Percentiles rank a stretch among this genome's conserved stretches.
Evolutionary conservation across 2,888 invertebrate genomes (phyloP).

Genomic region (Octonoba sinensis): DNA sequence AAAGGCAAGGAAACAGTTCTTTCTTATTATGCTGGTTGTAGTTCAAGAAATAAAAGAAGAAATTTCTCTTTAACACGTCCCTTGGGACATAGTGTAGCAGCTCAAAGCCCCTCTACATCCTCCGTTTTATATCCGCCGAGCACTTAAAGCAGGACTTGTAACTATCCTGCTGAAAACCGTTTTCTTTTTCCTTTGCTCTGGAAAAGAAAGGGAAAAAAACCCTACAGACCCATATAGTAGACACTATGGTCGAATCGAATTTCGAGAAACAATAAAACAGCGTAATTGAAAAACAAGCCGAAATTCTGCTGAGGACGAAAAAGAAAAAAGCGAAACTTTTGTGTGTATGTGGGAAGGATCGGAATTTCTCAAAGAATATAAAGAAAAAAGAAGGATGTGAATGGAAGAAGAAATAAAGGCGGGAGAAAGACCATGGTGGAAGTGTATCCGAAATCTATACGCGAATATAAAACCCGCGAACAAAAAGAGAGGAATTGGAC

Average conservation of each 20-base stretch:
- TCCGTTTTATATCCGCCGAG: slow-evolving; percentile 31
- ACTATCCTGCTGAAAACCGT: neutral
- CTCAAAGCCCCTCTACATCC: neutral
- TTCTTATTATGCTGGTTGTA: too few species aligned
- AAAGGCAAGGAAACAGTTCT: too few species aligned
- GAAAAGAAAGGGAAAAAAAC: slow-evolving; percentile 8
- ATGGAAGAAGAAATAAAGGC: neutral
- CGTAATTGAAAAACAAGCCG: slow-evolving; percentile 59
- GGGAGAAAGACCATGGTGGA: neutral
- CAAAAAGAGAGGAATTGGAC: slow-evolving; percentile 12
- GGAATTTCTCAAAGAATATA: slow-evolving; percentile 13
- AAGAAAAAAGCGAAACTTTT: neutral
- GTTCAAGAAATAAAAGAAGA: too few species aligned
- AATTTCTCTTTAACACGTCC: neutral
- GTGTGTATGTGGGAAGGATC: slow-evolving; percentile 1
- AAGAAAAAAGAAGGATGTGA: neutral
- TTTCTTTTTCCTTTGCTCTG: neutral
- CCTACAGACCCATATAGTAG: slow-evolving; percentile 23
- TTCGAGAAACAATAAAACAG: slow-evolving; percentile 60
- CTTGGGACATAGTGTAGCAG: neutral
- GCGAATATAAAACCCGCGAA: slow-evolving; percentile 34
- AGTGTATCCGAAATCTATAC: slow-evolving; percentile 57
- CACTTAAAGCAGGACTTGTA: slow-evolving; percentile 38
- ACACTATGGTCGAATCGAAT: slow-evolving; percentile 49
- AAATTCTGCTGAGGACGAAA: slow-evolving; percentile 2